Base-by-base conservation (phyloP, 2,888 invertebrate genomes). In the Caenorhabditis sp. region DNA sequence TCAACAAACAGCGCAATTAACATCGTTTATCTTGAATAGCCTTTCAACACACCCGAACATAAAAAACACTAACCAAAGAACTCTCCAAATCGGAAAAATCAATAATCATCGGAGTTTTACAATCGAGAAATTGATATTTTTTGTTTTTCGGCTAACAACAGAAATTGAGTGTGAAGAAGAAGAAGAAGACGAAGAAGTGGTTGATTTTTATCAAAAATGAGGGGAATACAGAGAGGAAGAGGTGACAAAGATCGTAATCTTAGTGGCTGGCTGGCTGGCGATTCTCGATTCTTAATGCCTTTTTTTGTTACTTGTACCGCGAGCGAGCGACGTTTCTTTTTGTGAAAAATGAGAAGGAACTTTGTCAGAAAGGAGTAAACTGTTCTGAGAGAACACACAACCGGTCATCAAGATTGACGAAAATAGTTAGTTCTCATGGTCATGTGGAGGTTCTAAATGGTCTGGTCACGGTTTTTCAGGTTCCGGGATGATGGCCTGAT, bases 31-130 rank as follows among this genome's bases (percentile, higher is more conserved):
- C 31, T 31, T 10, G 10, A 31, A 43, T 43, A 43, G 17, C 14
- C 12, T 17, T 43, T 43, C 3, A 43, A 43, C 23, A 23, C 8
- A 7, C 21, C 8, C 52, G 7, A 23, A 2, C 8, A 52, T 2
- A 52, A 43, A 43, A 52, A 52, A 52, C 5, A 56, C 56, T 26
- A 4, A 56, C 56, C 56, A 56, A 3, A 7, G 56, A 23, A 21
- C 10, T 56, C 7, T 56, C 56, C 56, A 56, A 25, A 56, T 56
- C 56, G 23, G 26, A 26, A 26, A 56, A 27, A 56, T 56, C 56
- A 56, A 56, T 26, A 27, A 56, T 56, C 56, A 56, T 56, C 25
- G n/a, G 52, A 52, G 8, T 52, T 21, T 8, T 23, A 31, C 4
- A 31, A 31, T 31, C 31, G 5, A 10, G 5, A 4, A 10, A 31